Base-by-base conservation (phyloP, 2,888 invertebrate genomes). In the Xestia sexstrigata region DNA sequence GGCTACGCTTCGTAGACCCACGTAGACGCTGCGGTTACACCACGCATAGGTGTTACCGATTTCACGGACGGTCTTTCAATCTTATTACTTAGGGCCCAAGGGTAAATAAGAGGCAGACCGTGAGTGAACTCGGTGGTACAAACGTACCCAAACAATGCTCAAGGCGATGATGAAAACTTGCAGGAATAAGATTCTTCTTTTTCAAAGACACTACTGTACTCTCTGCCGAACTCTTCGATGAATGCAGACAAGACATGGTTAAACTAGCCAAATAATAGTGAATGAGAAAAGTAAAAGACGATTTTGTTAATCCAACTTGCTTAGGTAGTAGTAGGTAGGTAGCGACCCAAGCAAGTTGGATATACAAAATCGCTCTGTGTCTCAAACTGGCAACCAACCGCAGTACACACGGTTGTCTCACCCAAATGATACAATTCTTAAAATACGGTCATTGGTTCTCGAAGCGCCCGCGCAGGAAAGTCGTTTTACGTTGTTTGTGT, bases 401-500 rank as follows among this genome's bases (percentile, higher is more conserved):
- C 26, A n/a, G 67, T 63, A 70, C 63, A 70, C 68, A 58, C 74
- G 62, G 35, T 39, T 74, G 78, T 77, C 74, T 79, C 69, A 68
- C 71, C 58, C 69, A 81, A 84, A 77, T 76, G 75, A 82, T 76
- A 87, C 87, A 74, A 82, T 85, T 85, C 86, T 72, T 87, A 80
- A 72, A 81, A 85, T 81, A 86, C 79, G 84, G 78, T 82, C 78
- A 81, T 70, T 82, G 74, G 76, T 66, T 73, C 62, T 71, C 69
- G 72, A 58, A 71, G 76, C 78, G 70, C 70, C 79, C 68, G 79
- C 63, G 76, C 74, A 79, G 70, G 77, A 83, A 77, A 88, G 78
- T 76, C 76, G 78, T 86, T 86, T 83, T 78, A 81, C 76, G 81
- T 78, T 81, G 77, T 88, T 86, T 84, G 82, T 71, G 76, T 84